Percentiles rank a stretch among this genome's conserved stretches.
Conservation (phyloP, 1,140 invertebrate genomes). For the Lordiphosa stackelbergi region DNA sequence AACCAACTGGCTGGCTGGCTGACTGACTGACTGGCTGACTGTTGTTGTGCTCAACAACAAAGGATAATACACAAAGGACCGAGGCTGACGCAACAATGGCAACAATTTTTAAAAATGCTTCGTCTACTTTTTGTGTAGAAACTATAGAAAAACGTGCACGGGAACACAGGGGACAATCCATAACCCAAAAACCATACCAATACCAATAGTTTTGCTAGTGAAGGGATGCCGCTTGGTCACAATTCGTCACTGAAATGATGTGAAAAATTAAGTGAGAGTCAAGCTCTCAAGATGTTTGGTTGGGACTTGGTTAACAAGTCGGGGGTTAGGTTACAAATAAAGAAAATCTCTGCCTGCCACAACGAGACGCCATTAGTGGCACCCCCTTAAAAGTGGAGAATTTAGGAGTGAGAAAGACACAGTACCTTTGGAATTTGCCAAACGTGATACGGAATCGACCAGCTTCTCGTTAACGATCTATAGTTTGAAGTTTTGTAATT, state of each 20-base stretch:
- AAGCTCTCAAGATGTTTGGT: conserved; percentile 2
- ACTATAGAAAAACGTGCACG: conserved; percentile 55
- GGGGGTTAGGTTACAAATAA: too few species aligned
- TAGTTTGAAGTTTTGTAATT: too few species aligned
- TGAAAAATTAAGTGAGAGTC: conserved; percentile 14
- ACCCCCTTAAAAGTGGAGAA: too few species aligned
- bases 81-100: conserved; percentile 68
- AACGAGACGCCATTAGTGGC: too few species aligned
- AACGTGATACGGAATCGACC: too few species aligned
- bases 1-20: conserved; percentile 41
- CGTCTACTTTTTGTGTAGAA: conserved; percentile 53
- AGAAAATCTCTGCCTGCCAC: too few species aligned
- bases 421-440: too few species aligned
- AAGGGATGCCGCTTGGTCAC: conserved; percentile 12
- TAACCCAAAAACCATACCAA: conserved; percentile 30
- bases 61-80: conserved; percentile 72
- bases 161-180: conserved; percentile 27
- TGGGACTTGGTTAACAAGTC: too few species aligned
- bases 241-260: conserved; percentile 41
- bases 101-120: conserved; percentile 68
- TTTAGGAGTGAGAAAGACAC: too few species aligned
- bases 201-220: conserved; percentile 24
- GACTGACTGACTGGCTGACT: conserved; percentile 34
- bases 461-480: too few species aligned
- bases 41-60: conserved; percentile 51